These are phyloP conservation scores for Anas acuta DNA, from an alignment of 2,797 vertebrate genomes.

Conservation along the genomic window DNA sequence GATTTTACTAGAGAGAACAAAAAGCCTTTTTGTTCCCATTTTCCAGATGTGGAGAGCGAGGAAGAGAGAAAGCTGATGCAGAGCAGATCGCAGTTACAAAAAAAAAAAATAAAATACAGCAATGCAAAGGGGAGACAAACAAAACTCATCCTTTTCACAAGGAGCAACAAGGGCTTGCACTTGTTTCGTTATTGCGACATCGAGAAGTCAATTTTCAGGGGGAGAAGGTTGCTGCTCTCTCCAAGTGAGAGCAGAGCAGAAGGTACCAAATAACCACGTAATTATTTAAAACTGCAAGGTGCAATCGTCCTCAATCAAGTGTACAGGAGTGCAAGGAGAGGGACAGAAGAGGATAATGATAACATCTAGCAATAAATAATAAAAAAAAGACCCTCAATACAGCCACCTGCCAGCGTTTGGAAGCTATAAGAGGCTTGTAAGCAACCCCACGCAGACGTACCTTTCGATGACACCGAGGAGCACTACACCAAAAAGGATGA, in stretches of 20 bases:
- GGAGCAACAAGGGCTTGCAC: fast-evolving
- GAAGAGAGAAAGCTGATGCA: background rate
- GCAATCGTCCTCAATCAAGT: fast-evolving
- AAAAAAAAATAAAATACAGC: background rate
- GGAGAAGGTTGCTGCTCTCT: fast-evolving
- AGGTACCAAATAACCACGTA: background rate
- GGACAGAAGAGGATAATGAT: background rate
- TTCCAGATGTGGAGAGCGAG: background rate
- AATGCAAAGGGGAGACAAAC: fast-evolving
- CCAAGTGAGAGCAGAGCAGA: background rate
- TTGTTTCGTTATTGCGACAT: fast-evolving
- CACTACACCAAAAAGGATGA: background rate
- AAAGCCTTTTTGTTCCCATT: background rate
- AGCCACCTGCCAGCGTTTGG: background rate
- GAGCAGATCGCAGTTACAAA: background rate
- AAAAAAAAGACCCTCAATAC: background rate
- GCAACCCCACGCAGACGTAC: background rate
- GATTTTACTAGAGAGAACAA: background rate
- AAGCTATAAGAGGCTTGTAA: background rate
- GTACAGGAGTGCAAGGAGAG: background rate
- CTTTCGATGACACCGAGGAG: background rate
- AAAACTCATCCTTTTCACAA: background rate
- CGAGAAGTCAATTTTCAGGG: fast-evolving
- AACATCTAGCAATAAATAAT: background rate
- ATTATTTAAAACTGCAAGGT: background rate